Evolutionary conservation across 2,113 vertebrate genomes (phyloP), one percentile per base, ranked within the genome.

Genomic region (Nerophis ophidion): DNA sequence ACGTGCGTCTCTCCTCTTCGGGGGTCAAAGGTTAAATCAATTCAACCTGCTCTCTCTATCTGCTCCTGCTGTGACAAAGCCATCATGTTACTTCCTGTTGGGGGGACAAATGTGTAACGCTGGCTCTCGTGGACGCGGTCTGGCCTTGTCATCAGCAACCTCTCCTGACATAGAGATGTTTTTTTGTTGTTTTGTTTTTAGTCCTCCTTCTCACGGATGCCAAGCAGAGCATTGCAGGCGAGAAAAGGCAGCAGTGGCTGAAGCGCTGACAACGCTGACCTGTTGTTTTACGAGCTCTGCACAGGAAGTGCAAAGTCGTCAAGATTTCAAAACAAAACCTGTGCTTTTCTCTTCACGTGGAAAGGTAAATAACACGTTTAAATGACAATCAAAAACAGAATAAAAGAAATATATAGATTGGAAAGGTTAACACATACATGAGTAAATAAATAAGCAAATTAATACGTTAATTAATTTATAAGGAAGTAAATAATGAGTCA

Each of bases 21-120:
- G 57, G 46, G 65, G 76, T 78, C 75, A 76, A 72, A 82, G 84
- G 80, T 84, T 65, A 84, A 82, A 72, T 66, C 63, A 51, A 66
- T 76, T 78, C 73, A 79, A 70, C 72, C 67, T 81, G 70, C 55
- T 79, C 61, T 49, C 60, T 75, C 74, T 72, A 57, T 75, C 65
- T 72, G 69, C 60, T 63, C 69, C 72, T 69, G 60, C 75, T 71
- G 48, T 71, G 63, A 71, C 60, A 48, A 61, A 70, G 61, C 61
- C 60, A 33, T 62, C 65, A 60, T 61, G 57, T 68, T 74, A 76
- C 74, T 85, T 86, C 84, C 78, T 84, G 71, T 72, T 66, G 40
- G 57, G 56, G 71, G 68, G 75, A 85, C 78, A 77, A 62, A 86
- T 80, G 78, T 80, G 64, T 66, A 36, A 33, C 44, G 6, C 42